phyloP scores from a whole-genome alignment of 2,797 vertebrate genomes.

The Darevskia mixta region DNA sequence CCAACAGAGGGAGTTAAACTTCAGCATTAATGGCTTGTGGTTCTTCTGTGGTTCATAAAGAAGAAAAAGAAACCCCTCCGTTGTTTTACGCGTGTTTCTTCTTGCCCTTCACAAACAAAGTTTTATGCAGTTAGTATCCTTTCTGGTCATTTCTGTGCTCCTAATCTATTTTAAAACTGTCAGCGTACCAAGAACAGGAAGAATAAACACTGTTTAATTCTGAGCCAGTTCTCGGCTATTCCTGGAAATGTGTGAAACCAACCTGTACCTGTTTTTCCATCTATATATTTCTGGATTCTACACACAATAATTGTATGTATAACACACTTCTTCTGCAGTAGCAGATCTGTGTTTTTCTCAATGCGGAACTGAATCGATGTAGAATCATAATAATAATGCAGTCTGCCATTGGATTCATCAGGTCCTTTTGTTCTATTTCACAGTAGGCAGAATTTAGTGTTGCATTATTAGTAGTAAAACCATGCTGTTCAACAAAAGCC shows the following conservation, averaged over 20 bases:
- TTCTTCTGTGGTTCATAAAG: slow-evolving; percentile 52
- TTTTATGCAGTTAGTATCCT: slow-evolving; percentile 1
- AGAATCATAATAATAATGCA: too few relatives aligned
- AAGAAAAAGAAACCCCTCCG: slow-evolving; percentile 34
- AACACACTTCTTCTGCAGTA: background rate
- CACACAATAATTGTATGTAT: background rate
- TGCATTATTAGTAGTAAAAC: background rate
- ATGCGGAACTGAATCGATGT: background rate
- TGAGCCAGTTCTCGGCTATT: background rate
- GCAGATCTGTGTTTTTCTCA: background rate
- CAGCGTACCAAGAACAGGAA: background rate
- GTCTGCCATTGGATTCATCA: background rate
- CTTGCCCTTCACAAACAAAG: slow-evolving; percentile 39
- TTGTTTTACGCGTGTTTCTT: slow-evolving; percentile 29
- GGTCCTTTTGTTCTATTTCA: background rate
- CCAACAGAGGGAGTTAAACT: slow-evolving; percentile 30
- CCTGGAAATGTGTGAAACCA: background rate
- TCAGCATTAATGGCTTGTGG: slow-evolving; percentile 48
- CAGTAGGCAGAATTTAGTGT: background rate
- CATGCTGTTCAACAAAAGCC: background rate
- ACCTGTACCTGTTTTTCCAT: background rate
- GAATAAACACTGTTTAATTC: background rate
- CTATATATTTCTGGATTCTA: background rate
- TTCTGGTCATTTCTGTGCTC: background rate
- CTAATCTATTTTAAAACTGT: background rate